Evolutionary conservation across 2,797 vertebrate species (phyloP).

Genomic region (Fistularia tabacaria): DNA sequence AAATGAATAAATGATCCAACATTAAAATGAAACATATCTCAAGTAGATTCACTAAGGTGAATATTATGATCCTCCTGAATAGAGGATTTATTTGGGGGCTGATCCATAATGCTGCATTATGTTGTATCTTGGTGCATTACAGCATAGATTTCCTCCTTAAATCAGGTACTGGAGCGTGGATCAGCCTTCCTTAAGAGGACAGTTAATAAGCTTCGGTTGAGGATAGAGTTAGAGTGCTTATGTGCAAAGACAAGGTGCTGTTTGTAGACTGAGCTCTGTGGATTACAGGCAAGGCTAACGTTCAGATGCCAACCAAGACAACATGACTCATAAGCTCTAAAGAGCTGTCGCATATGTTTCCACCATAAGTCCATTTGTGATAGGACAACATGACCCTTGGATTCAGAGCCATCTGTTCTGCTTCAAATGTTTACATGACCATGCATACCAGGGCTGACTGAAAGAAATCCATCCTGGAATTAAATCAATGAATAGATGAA

Average conservation of each 20-base stretch:
- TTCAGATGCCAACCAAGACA: slow-evolving; percentile 70
- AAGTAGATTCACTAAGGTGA: no score
- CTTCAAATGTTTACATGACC: slow-evolving; percentile 45
- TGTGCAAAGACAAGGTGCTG: slow-evolving; percentile 68
- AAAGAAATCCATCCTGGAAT: no score
- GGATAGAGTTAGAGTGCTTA: slow-evolving; percentile 63
- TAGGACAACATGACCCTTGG: slow-evolving; percentile 65
- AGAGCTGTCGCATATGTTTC: slow-evolving; percentile 61
- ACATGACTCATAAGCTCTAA: slow-evolving; percentile 70
- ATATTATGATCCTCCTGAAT: background rate
- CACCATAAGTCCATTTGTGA: slow-evolving; percentile 60
- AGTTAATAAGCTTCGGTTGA: slow-evolving; percentile 83
- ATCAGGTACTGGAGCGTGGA: slow-evolving; percentile 79
- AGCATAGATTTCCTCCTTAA: slow-evolving; percentile 79
- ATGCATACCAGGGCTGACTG: background rate
- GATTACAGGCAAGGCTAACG: slow-evolving; percentile 73
- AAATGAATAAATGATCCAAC: no score
- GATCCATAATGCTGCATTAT: slow-evolving; percentile 2
- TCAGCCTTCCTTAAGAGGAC: slow-evolving; percentile 78
- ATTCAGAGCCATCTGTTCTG: slow-evolving; percentile 59
- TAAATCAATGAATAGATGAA: no score
- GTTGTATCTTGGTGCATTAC: slow-evolving; percentile 53
- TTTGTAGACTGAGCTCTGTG: slow-evolving; percentile 66
- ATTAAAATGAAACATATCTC: no score
- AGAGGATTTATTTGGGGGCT: background rate